Percentiles rank a stretch among this genome's conserved stretches.
Conservation (phyloP, 1,140 invertebrate genomes). For the Trissolcus basalis region DNA sequence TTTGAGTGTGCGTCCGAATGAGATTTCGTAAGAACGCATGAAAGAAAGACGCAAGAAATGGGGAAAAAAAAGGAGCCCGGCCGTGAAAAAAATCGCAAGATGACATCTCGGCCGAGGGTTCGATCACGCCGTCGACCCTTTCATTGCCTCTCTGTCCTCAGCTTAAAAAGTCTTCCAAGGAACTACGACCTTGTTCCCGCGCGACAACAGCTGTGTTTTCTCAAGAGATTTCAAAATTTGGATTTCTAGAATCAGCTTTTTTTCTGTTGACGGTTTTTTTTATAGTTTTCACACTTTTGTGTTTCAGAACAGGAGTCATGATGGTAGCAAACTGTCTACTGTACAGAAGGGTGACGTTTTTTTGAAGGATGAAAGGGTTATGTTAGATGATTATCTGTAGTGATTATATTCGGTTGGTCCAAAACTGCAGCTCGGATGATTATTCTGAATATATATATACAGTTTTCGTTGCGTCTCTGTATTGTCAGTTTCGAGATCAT, state of each 20-base stretch:
- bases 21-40: slow-evolving; percentile 46
- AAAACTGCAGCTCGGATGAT: background rate
- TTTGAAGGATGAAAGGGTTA: slow-evolving; percentile 8
- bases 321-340: slow-evolving; percentile 11
- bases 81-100: slow-evolving; percentile 69
- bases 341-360: slow-evolving; percentile 10
- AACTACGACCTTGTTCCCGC: slow-evolving; percentile 55
- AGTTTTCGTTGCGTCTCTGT: no score
- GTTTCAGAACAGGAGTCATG: slow-evolving; percentile 14
- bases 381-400: slow-evolving; percentile 19
- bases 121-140: slow-evolving; percentile 46
- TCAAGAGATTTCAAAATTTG: slow-evolving; percentile 71
- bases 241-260: slow-evolving; percentile 44
- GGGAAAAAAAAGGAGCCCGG: slow-evolving; percentile 24
- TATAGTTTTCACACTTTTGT: slow-evolving; percentile 51
- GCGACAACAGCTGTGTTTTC: slow-evolving; percentile 71
- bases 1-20: slow-evolving; percentile 62
- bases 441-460: background rate
- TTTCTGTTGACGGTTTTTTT: slow-evolving; percentile 14
- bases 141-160: slow-evolving; percentile 36
- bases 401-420: slow-evolving; percentile 1
- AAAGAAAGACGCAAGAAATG: slow-evolving; percentile 14
- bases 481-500: background rate
- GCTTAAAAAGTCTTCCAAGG: slow-evolving; percentile 50
- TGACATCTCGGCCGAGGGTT: slow-evolving; percentile 66